Conservation (phyloP, 2,797 vertebrate genomes). For the Danio jaintianensis region DNA sequence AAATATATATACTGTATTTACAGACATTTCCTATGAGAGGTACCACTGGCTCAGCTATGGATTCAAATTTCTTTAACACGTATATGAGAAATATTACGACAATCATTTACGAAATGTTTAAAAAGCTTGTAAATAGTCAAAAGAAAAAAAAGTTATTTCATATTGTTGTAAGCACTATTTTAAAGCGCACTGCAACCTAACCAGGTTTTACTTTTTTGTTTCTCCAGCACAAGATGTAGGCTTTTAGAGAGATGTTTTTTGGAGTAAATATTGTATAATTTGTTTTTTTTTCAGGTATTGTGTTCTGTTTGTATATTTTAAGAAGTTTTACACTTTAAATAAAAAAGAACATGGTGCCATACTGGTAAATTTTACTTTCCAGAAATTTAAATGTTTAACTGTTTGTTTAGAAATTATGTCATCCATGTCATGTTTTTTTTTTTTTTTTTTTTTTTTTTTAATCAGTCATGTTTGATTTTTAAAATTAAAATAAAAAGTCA, state of each 20-base stretch:
- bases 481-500: constrained; percentile 41
- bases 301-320: constrained; percentile 62
- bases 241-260: constrained; percentile 61
- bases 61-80: constrained; percentile 12
- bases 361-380: constrained; percentile 39
- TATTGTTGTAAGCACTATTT: constrained; percentile 67
- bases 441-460: constrained; percentile 24
- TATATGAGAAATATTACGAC: constrained; percentile 47
- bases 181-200: constrained; percentile 66
- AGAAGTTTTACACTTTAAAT: constrained; percentile 66
- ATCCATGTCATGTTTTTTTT: constrained; percentile 39
- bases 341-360: constrained; percentile 67
- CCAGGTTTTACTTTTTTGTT: constrained; percentile 46
- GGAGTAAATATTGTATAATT: constrained; percentile 59
- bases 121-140: constrained; percentile 56
- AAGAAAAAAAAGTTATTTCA: constrained; percentile 54
- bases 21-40: constrained; percentile 61
- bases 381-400: constrained; percentile 38
- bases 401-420: constrained; percentile 47
- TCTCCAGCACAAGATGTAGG: constrained; percentile 68
- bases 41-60: constrained; percentile 57
- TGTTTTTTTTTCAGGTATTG: constrained; percentile 45
- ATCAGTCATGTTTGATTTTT: constrained; percentile 17
- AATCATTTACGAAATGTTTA: constrained; percentile 58
- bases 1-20: constrained; percentile 26